Base-by-base conservation (phyloP, 2,888 invertebrate genomes). In the Cryptus viduatorius region DNA sequence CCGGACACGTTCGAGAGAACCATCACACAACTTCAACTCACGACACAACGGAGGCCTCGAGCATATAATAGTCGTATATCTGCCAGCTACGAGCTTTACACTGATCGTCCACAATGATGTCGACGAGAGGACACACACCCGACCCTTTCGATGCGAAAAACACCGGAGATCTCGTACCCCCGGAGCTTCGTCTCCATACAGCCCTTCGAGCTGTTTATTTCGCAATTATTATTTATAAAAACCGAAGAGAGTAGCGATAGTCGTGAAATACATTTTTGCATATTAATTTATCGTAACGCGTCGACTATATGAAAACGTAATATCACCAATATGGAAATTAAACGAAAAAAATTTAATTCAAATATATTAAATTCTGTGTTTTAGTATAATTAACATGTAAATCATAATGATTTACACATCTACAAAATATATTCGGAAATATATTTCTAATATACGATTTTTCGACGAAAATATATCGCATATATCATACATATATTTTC, bases 1-100 rank as follows among this genome's bases (percentile, higher is more conserved):
- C 64, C 79, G 68, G 73, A 81, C 77, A 68, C 44, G 77, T 53
- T 61, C 75, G 44, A 16, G 56, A 75, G 59, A 46, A 61, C 64
- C 78, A 46, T 77, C 48, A 48, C 29, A 79, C 79, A 72, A 79
- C 59, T 76, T 72, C 71, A 24, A 68, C 72, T 82, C 77, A 24
- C 29, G 29, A 24, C 46, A 31, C 69, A n/a, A 19, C 61, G 29
- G 24, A 14, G 31, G 61, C 61, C 61, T 61, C 61, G 42, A 42
- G 65, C 42, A 42, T 44, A 42, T 65, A 16, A 29, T 16, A 64
- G 37, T 7, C n/a, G 42, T 37, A 16, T 42, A 7, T 19, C 24
- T 29, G 29, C 61, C n/a, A 14, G 14, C 29, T 37, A 4, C 14
- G 19, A 65, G 65, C 42, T 16, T 14, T 37, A 16, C 1, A 65